Percentiles rank a stretch among this genome's conserved stretches.
Evolutionary conservation across 2,113 vertebrate genomes (phyloP).

Genomic region (Cariama cristata): DNA sequence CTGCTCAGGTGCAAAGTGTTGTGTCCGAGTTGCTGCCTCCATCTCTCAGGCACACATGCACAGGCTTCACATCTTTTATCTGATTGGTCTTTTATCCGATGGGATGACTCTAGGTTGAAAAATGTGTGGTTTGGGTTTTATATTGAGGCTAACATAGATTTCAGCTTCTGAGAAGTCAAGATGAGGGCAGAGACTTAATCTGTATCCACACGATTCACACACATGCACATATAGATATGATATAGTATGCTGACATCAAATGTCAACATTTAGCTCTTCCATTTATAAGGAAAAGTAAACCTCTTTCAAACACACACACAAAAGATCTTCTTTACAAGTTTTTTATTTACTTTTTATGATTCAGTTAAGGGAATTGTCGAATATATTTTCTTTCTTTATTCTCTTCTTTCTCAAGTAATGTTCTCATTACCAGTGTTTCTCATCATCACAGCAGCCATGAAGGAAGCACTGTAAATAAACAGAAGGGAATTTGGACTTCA

Average conservation of each 20-base stretch:
- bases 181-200: background rate
- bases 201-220: background rate
- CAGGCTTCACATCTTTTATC: background rate
- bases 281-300: background rate
- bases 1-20: accelerated
- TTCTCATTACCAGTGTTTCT: background rate
- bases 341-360: background rate
- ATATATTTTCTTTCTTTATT: background rate
- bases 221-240: background rate
- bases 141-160: background rate
- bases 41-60: background rate
- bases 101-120: background rate
- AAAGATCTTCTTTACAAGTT: background rate
- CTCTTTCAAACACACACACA: background rate
- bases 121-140: background rate
- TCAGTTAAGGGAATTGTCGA: background rate
- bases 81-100: background rate
- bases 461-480: conserved; percentile 30
- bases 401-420: background rate
- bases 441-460: conserved; percentile 1
- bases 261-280: background rate
- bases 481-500: conserved; percentile 43
- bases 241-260: background rate
- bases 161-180: background rate
- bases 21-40: background rate